Evolutionary conservation across 1,140 invertebrate species (phyloP), one percentile per base, ranked within the genome.

Genomic region (Leucophenga varia): DNA sequence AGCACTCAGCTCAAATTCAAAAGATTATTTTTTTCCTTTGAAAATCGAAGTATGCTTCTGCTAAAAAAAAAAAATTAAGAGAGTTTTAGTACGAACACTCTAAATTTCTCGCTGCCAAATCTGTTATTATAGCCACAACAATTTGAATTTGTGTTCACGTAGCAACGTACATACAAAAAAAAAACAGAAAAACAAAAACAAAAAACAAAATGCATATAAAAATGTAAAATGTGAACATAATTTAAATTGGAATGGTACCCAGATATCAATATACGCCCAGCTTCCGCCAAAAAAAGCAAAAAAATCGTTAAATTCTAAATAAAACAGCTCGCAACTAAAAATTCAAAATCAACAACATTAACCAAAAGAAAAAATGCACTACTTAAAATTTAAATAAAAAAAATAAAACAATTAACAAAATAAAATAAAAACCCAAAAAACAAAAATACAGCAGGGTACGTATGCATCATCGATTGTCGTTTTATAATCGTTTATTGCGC

Each of bases 181-280:
- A 39, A 39, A 14, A 16, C 13, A 13, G n/a, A 35, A 12, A 13
- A 35, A 35, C 6, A 12, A 35, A 16, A 12, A 5, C 6, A 17
- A n/a, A 16, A 42, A 25, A 46, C 21, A 43, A 47, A 52, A 47
- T 52, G 49, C 43, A 51, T 52, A 59, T 31, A 28, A 43, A 57
- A 43, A 45, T 52, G 47, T 40, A 59, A 40, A 55, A 43, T 61
- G 36, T 48, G 61, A 59, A 64, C 60, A 57, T 57, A 64, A 37
- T 57, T 57, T 54, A 67, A 67, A 67, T 68, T 72, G 55, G 41
- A 71, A 72, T 72, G 68, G 61, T 72, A 72, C 68, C 68, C 68
- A 65, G 68, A 72, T 72, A 72, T 72, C 63, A 67, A 72, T 72
- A 72, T 72, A 72, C 68, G 68, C 68, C 68, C 68, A 72, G 68